Evolutionary conservation across 2,113 vertebrate genomes (phyloP), one percentile per base, ranked within the genome.

Genomic region (Sarotherodon lohbergeri): DNA sequence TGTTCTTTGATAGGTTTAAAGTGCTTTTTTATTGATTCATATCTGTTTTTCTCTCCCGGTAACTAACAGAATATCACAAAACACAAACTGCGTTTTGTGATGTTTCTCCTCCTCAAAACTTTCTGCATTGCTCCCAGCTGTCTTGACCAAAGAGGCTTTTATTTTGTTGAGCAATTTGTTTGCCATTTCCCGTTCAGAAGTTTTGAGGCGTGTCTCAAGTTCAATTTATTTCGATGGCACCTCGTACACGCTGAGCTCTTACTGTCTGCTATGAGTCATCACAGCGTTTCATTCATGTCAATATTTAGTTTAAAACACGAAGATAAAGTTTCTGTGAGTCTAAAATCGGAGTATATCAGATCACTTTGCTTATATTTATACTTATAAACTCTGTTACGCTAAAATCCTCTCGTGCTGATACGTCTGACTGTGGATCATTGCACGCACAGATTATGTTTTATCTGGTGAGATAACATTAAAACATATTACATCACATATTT

Each of bases 241-340:
- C 19, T 76, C 24, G 27, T 78, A n/a, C 73, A 13, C 27, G 9
- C 73, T 34, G 73, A 78, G 46, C 46, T 13, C 50, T 52, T n/a
- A 52, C 1, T 52, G 10, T 52, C 27, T 52, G 46, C 17, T 34
- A 0, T 0, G 27, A 52, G 73, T 1, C 43, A 6, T 12, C 71
- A 50, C 24, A 48, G 71, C 71, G 16, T 76, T 76, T 76, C 71
- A 50, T 78, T 78, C 17, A 34, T 5, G 6, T 52, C 17, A 52
- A 52, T 1, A 9, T 52, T 78, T 78, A 34, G 27, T 32, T 78
- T 52, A 50, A 52, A 50, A 0, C 2, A 32, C 24, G 41, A 7
- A 17, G 71, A 76, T 32, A 78, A 78, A n/a, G 27, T 13, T 32
- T 52, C 27, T n/a, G 16, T n/a, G 24, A 52, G 27, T 6, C 17